phyloP scores from a whole-genome alignment of 2,888 invertebrate genomes.

The Cheilosia impressa region DNA sequence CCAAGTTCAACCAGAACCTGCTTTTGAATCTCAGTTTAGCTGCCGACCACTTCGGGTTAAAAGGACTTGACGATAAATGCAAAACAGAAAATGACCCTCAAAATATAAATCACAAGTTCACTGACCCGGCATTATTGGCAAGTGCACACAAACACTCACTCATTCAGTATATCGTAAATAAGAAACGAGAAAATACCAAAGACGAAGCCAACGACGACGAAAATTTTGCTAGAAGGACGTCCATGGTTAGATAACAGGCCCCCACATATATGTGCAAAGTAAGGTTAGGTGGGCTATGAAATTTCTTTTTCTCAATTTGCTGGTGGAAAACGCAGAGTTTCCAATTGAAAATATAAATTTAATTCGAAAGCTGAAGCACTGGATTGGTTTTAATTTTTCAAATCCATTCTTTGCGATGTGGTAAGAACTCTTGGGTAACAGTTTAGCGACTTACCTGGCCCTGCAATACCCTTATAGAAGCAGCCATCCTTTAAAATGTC shows the following conservation, averaged over 20 bases:
- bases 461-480: slow-evolving; percentile 80
- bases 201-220: slow-evolving; percentile 18
- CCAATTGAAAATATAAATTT: not conserved
- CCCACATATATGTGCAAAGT: slow-evolving; percentile 49
- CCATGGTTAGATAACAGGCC: slow-evolving; percentile 69
- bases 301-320: slow-evolving; percentile 27
- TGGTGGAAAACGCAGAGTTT: not conserved
- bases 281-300: slow-evolving; percentile 54
- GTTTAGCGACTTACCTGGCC: slow-evolving; percentile 82
- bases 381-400: not conserved
- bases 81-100: slow-evolving; percentile 46
- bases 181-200: slow-evolving; percentile 34
- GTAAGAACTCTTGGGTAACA: slow-evolving; percentile 21
- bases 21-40: slow-evolving; percentile 4
- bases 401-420: not conserved
- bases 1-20: not conserved
- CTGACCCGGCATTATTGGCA: slow-evolving; percentile 41
- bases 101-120: slow-evolving; percentile 42
- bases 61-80: not conserved
- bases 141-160: not conserved
- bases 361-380: not conserved
- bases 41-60: not conserved
- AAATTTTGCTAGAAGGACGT: slow-evolving; percentile 57
- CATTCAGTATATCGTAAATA: slow-evolving; percentile 1
- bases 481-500: slow-evolving; percentile 79